These are phyloP conservation scores for Rhinophrynus dorsalis DNA, from an alignment of 2,797 vertebrate species.

Conservation along the genomic window DNA sequence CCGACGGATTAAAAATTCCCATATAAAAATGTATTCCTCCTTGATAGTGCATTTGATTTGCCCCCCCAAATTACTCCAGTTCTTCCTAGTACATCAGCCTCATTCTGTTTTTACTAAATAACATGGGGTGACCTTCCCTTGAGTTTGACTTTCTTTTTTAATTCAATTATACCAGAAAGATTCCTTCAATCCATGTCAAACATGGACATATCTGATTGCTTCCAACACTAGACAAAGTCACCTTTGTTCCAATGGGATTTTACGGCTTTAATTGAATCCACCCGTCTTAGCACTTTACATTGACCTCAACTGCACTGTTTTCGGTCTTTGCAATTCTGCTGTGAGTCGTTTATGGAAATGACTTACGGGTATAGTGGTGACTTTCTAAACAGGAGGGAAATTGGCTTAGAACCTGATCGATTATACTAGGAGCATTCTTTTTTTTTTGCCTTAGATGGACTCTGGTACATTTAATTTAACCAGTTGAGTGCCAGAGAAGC, in stretches of 20 bases:
- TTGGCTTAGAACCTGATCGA: background rate
- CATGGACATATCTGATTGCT: background rate
- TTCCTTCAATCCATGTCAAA: slow-evolving; percentile 1
- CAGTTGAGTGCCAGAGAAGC: no score
- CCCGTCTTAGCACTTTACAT: background rate
- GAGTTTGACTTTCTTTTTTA: background rate
- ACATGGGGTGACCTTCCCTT: background rate
- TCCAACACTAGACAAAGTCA: slow-evolving; percentile 9
- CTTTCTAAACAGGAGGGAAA: background rate
- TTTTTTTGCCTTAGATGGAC: no score
- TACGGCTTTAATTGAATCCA: slow-evolving; percentile 23
- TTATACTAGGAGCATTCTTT: background rate
- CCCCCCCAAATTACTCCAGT: no score
- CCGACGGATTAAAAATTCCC: no score
- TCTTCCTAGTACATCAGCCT: no score
- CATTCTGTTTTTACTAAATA: no score
- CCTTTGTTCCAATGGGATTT: slow-evolving; percentile 16
- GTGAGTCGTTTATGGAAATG: slow-evolving; percentile 8
- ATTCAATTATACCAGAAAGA: background rate
- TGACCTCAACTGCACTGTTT: slow-evolving; percentile 8
- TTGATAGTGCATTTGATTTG: no score
- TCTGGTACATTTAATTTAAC: no score
- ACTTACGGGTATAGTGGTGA: background rate
- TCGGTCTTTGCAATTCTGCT: background rate
- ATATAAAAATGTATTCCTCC: no score